Evolutionary conservation across 2,113 vertebrate species (phyloP), one percentile per base, ranked within the genome.

Genomic region (Lampris megalopsis): DNA sequence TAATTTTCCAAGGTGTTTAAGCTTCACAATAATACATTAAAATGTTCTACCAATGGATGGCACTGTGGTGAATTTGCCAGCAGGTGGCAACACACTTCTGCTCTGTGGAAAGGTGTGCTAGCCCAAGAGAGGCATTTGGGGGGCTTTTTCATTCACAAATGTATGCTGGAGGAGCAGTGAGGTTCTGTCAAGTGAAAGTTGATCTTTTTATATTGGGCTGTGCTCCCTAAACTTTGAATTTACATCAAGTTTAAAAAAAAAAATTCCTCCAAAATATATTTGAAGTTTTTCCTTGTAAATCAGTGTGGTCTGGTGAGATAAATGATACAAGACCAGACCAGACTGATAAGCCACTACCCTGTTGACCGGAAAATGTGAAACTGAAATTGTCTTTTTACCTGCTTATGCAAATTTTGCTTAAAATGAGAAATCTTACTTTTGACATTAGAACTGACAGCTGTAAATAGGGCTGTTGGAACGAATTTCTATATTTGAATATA

Each of bases 21-120:
- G 24, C 24, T 24, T 24, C 24, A 24, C 24, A 24, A 24, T 24
- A 24, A 24, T 24, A 8, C 13, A 42, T 64, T 3, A 5, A 37
- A 6, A 35, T 36, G 66, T 48, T 0, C 1, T 7, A 48, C 43
- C 43, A 7, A 4, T 43, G 10, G 41, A 6, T 5, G 69, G 65
- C 49, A 59, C 38, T 63, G 0, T 67, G 37, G 35, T 69, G 5
- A 73, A 35, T 38, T 69, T 11, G 77, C 49, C 92, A 92, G 85
- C 74, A 93, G 92, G 74, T 84, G 94, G 92, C 77, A 45, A 50
- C 77, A 91, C 36, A 84, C 3, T 41, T 40, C 10, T 50, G 10
- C 36, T 50, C 24, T 24, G 24, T 24, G 24, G 24, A 24, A 24
- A 24, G 24, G 24, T 24, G 24, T 24, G 24, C 24, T 24, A 24